Evolutionary conservation across 2,113 vertebrate genomes (phyloP).

Genomic region (Brachypteracias leptosomus): DNA sequence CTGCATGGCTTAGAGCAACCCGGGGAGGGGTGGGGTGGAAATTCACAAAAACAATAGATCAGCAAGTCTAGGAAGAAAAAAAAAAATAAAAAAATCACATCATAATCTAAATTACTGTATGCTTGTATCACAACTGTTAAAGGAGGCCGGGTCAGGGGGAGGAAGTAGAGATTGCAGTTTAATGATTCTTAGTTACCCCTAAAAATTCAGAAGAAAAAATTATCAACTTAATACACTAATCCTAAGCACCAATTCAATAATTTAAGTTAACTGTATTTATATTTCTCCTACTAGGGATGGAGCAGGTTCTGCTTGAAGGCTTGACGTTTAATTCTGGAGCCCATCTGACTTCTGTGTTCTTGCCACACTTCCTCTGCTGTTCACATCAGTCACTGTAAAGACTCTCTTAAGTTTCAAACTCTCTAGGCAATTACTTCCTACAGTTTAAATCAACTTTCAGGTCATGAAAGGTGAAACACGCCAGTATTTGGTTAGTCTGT

Average conservation of each 20-base stretch:
- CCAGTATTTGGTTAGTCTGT: constrained; percentile 46
- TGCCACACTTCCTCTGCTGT: constrained; percentile 28
- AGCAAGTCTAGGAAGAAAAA: constrained; percentile 8
- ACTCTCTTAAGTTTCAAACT: constrained; percentile 15
- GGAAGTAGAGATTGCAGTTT: constrained; percentile 29
- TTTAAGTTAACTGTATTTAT: constrained; percentile 65
- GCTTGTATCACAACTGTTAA: constrained; percentile 59
- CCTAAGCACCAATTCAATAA: constrained; percentile 80
- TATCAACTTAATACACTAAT: constrained; percentile 61
- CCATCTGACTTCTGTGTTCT: constrained; percentile 54
- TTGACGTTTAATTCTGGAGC: constrained; percentile 57
- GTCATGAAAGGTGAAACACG: constrained; percentile 57
- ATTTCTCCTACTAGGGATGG: constrained; percentile 53
- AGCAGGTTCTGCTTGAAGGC: constrained; percentile 58
- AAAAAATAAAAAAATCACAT: constrained; percentile 11
- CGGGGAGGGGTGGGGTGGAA: background rate
- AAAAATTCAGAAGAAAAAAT: constrained; percentile 55
- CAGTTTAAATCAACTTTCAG: constrained; percentile 59
- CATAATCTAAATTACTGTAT: constrained; percentile 58
- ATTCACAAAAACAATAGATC: constrained; percentile 5
- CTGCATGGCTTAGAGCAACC: constrained; percentile 61
- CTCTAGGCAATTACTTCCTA: constrained; percentile 27
- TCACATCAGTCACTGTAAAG: constrained; percentile 41
- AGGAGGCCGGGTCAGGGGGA: background rate
- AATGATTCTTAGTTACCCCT: constrained; percentile 47